phyloP scores from a whole-genome alignment of 2,113 vertebrate species.

The Hipposideros armiger region DNA sequence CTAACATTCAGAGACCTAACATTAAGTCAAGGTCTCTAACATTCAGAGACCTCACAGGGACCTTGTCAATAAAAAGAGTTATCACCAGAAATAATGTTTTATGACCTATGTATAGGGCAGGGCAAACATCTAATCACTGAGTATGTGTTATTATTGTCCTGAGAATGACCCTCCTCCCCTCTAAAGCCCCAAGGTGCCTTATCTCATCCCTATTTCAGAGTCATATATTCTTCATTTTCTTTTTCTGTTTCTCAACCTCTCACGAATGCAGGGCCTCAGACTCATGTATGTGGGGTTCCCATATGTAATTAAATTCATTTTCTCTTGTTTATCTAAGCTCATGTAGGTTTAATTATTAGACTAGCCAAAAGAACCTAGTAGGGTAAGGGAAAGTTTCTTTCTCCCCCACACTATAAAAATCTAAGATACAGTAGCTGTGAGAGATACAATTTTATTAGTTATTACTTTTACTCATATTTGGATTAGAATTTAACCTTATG shows the following conservation, averaged over 20 bases:
- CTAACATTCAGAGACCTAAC: no score
- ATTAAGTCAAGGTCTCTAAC: no score
- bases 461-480: constrained; percentile 28
- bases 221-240: background rate
- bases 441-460: constrained; percentile 5
- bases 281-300: background rate
- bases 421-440: background rate
- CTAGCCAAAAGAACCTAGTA: background rate
- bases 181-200: background rate
- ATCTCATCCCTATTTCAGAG: background rate
- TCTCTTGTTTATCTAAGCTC: background rate
- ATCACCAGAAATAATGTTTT: background rate
- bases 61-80: no score
- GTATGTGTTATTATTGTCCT: background rate
- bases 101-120: background rate
- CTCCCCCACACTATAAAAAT: background rate
- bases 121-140: background rate
- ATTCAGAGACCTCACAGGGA: no score
- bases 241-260: background rate
- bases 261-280: background rate
- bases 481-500: constrained; percentile 7
- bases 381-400: background rate
- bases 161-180: background rate
- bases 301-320: background rate
- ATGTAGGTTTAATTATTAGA: background rate